Conservation (phyloP, 1,140 invertebrate species). For the Euwallacea similis region DNA sequence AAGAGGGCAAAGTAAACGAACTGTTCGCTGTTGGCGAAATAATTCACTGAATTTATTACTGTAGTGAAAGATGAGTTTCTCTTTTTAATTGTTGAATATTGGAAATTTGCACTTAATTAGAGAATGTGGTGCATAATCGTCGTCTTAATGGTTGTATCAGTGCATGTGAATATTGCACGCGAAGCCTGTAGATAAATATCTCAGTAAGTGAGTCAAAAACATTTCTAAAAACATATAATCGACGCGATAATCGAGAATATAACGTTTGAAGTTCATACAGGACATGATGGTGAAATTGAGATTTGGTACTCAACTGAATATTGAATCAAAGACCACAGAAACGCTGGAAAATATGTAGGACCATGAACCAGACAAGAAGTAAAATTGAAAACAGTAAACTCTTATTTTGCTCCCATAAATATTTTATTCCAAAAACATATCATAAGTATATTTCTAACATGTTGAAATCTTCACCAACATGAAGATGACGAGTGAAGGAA, state of each 20-base stretch:
- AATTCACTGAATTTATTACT: neutral
- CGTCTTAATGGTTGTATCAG: neutral
- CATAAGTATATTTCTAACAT: too few relatives aligned
- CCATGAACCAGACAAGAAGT: neutral
- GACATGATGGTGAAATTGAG: neutral
- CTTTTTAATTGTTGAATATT: constrained; percentile 13
- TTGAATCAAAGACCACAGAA: neutral
- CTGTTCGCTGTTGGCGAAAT: neutral
- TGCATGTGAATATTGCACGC: neutral
- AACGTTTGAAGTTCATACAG: neutral
- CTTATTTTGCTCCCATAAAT: too few relatives aligned
- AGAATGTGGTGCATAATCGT: neutral
- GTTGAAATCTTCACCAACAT: too few relatives aligned
- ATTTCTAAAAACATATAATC: neutral
- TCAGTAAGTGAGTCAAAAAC: neutral
- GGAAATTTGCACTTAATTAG: constrained; percentile 1
- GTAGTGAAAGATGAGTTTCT: constrained; percentile 12
- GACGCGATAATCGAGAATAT: neutral
- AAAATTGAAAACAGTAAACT: too few relatives aligned
- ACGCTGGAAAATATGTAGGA: neutral
- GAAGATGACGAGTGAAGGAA: too few relatives aligned
- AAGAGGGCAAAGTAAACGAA: constrained; percentile 5
- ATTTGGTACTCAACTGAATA: neutral
- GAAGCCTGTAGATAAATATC: neutral
- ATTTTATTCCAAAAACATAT: too few relatives aligned